Base-by-base conservation (phyloP, 2,888 invertebrate species). In the Habroteleia sp. region DNA sequence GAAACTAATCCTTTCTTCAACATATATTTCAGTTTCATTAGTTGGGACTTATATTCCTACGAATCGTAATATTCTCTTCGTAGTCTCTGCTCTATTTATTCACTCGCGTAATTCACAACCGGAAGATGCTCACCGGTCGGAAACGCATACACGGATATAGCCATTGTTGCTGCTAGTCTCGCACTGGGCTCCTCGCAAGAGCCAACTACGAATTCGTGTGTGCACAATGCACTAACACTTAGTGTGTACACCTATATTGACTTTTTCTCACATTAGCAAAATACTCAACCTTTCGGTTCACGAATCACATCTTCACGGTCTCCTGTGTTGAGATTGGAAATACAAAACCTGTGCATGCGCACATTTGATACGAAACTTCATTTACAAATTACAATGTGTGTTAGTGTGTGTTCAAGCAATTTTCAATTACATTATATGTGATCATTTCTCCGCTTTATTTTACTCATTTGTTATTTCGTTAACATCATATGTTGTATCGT, bases 21-120 rank as follows among this genome's bases (percentile, higher is more conserved):
- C 79, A 81, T 83, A 83, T 83, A 86, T 85, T 88, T 84, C 85
- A 88, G 86, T 87, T 87, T 86, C 85, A 87, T 87, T 87, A 86
- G 83, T 74, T 72, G 66, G 11, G 69, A 82, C 83, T 82, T 84
- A 81, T 77, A 77, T 66, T 66, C 77, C 10, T 29, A 35, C 63
- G 48, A 42, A 52, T 41, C 50, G 77, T 79, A 79, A 80, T 79
- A 80, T 80, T 79, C 79, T 74, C 68, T 27, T 66, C 65, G 76
- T 69, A 60, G 71, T 71, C 76, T 76, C 69, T 78, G 76, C 81
- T 82, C 80, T 84, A 85, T 85, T 88, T 87, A 85, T 87, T 87
- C 87, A 85, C 76, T 84, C 85, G 83, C 82, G 85, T 87, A 87
- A 87, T 87, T 87, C 87, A 86, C 84, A 84, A 86, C 87, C 85